Percentiles rank a stretch among this genome's conserved stretches.
Evolutionary conservation across 2,797 vertebrate species (phyloP).

Genomic region (Phalloptychus januarius): DNA sequence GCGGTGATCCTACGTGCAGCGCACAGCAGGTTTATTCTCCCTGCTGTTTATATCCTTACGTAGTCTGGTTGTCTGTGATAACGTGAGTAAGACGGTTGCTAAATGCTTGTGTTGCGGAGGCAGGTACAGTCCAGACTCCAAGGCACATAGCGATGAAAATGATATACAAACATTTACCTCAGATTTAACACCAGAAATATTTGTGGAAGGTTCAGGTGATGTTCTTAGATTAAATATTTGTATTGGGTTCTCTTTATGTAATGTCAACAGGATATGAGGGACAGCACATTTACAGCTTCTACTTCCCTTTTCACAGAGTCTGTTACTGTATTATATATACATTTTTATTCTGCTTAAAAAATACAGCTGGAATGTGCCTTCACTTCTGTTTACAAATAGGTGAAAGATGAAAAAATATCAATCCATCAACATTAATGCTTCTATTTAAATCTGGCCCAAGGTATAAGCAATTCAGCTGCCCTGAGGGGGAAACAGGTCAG

Average conservation of each 20-base stretch:
- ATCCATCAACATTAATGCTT: background rate
- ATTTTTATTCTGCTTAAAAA: background rate
- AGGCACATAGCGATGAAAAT: background rate
- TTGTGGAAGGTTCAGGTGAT: background rate
- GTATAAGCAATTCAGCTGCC: background rate
- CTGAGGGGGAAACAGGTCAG: background rate
- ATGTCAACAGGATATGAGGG: background rate
- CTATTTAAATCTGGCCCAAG: background rate
- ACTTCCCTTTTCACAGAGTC: background rate
- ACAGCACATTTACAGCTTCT: background rate
- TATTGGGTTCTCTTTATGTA: background rate
- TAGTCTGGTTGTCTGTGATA: slow-evolving; percentile 9
- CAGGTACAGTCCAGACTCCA: slow-evolving; percentile 26
- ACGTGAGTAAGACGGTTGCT: slow-evolving; percentile 16
- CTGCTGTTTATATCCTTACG: background rate
- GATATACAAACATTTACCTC: slow-evolving; percentile 18
- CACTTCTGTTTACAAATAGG: slow-evolving; percentile 1
- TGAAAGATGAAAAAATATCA: background rate
- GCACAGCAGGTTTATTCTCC: background rate
- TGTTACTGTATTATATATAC: background rate
- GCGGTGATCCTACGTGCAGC: background rate
- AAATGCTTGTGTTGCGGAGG: slow-evolving; percentile 50
- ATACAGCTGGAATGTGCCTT: background rate
- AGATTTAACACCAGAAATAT: background rate
- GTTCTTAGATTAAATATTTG: background rate